Base-by-base conservation (phyloP, 2,797 vertebrate genomes). In the Macroramphosus scolopax region DNA sequence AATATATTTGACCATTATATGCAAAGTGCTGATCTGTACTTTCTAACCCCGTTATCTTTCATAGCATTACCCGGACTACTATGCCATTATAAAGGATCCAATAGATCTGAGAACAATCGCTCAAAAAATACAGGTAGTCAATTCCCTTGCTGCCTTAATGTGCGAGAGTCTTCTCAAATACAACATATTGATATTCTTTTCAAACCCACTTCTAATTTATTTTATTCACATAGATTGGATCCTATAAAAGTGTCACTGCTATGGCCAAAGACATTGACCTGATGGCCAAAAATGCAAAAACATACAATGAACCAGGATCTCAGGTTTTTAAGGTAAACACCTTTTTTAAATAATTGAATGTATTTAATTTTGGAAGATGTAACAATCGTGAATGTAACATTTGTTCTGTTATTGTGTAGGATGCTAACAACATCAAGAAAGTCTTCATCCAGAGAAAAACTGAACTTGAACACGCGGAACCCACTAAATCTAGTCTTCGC, bases 31-130 rank as follows among this genome's bases (percentile, higher is more conserved):
- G 3, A 30, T 37, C 1, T 38, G 2, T 30, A 33, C 48, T 41
- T 55, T 11, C 32, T 33, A 13, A n/a, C 17, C n/a, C 22, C 35
- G 6, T 5, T 66, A 8, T 88, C 59, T 88, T 85, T 63, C 12
- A 2, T 63, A 99, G 96, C 96, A 98, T 93, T 99, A 99, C 84
- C 96, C 97, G 84, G 96, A 99, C 88, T 99, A 99, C 90, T 99
- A 98, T 88, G 97, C 96, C 79, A 90, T 99, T 81, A 98, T 97
- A 85, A 99, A 99, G 83, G 97, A 99, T 51, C 97, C 97, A 59
- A 96, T 99, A 74, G 96, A 99, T 91, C 90, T 99, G 70, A 93
- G 96, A 87, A 88, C 91, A 14, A 92, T 99, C 51, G 90, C 97
- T 76, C 96, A 98, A 80, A 93, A 92, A 83, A 98, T 99, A 88